Evolutionary conservation across 2,113 vertebrate genomes (phyloP).

Genomic region (Ciconia maguari): DNA sequence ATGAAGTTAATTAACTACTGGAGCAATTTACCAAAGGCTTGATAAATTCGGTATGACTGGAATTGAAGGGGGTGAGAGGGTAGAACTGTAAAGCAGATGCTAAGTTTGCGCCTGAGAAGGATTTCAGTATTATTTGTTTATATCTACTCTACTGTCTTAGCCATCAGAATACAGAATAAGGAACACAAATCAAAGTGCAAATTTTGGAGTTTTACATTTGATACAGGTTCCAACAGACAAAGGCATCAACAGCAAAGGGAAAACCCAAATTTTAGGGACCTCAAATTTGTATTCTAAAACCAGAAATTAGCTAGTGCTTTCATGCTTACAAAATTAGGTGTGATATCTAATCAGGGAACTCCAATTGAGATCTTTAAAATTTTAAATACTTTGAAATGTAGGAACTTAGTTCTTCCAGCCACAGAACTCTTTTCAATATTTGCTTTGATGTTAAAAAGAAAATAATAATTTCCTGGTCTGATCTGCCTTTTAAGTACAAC

Average conservation of each 20-base stretch:
- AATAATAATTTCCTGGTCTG: not conserved
- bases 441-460: not conserved
- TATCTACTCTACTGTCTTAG: not conserved
- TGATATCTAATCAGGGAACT: not conserved
- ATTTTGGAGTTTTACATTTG: not conserved
- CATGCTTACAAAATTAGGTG: not conserved
- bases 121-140: not conserved
- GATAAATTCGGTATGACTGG: conserved; percentile 35
- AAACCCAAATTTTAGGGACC: not conserved
- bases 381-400: not conserved
- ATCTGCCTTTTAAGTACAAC: conserved; percentile 8
- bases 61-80: conserved; percentile 2
- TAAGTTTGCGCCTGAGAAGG: not conserved
- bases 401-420: not conserved
- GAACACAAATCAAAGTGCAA: not conserved
- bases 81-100: conserved; percentile 34
- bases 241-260: not conserved
- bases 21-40: conserved; percentile 53
- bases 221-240: not conserved
- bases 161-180: not conserved
- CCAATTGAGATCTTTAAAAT: not conserved
- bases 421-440: not conserved
- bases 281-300: not conserved
- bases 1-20: conserved; percentile 65
- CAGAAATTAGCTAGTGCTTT: not conserved